These are phyloP conservation scores for Icerya purchasi DNA, from an alignment of 2,888 invertebrate species.

Conservation along the genomic window DNA sequence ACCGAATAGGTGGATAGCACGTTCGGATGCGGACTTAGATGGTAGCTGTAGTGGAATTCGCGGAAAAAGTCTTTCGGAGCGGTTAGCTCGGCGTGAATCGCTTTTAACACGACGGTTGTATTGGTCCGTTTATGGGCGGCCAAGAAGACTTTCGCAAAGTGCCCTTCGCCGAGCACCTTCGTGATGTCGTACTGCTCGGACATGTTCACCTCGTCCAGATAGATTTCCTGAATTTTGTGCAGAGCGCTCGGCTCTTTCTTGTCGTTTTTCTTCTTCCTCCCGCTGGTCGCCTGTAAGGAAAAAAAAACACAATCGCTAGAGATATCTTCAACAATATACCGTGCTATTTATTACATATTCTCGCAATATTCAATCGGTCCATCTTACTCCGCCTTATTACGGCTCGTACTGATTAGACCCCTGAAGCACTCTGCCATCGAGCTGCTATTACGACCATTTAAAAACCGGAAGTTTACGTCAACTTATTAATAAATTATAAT, in stretches of 20 bases:
- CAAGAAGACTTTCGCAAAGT: conserved; percentile 43
- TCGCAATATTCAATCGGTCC: no score
- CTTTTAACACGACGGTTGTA: conserved; percentile 44
- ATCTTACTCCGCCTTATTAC: no score
- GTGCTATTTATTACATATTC: no score
- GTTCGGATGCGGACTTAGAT: conserved; percentile 52
- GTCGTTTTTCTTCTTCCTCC: conserved; percentile 15
- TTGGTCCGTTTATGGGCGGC: conserved; percentile 36
- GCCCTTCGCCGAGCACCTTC: conserved; percentile 41
- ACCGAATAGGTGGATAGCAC: conserved; percentile 55
- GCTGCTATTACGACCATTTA: no score
- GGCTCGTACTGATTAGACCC: no score
- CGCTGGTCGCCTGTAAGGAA: conserved; percentile 4
- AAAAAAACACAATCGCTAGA: no score
- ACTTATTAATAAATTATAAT: no score
- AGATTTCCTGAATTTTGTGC: conserved; percentile 32
- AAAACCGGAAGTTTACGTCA: no score
- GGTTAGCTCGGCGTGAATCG: conserved; percentile 36
- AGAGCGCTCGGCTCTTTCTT: conserved; percentile 22
- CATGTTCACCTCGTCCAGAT: conserved; percentile 31
- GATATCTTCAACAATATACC: no score
- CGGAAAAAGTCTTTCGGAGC: conserved; percentile 42
- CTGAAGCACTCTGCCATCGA: no score
- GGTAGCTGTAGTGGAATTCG: conserved; percentile 56
- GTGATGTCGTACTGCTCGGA: conserved; percentile 39